Evolutionary conservation across 1,140 invertebrate species (phyloP).

Genomic region (Zaprionus tsacasi): DNA sequence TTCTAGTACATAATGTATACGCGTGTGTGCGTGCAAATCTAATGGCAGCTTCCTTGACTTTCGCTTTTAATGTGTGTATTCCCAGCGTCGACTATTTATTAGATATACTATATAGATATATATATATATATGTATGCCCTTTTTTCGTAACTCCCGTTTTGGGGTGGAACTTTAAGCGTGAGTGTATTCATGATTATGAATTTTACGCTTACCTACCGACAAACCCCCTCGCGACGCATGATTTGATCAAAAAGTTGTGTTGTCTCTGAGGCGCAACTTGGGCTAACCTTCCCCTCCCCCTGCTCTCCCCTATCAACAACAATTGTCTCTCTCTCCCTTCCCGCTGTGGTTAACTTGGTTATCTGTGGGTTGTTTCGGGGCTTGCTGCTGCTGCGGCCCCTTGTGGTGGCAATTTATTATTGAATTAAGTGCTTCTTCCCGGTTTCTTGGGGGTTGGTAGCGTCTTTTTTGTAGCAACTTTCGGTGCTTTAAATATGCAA

Average conservation of each 20-base stretch:
- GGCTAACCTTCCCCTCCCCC: constrained; percentile 6
- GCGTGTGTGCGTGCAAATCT: constrained; percentile 39
- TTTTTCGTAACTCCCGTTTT: constrained; percentile 38
- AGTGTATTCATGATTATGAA: constrained; percentile 79
- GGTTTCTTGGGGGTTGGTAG: constrained; percentile 52
- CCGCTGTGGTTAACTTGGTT: constrained; percentile 55
- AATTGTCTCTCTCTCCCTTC: too few species aligned
- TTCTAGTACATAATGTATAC: constrained; percentile 65
- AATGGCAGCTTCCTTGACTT: constrained; percentile 69
- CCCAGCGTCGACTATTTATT: constrained; percentile 39
- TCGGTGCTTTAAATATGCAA: constrained; percentile 65
- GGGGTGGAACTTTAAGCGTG: constrained; percentile 70
- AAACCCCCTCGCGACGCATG: constrained; percentile 70
- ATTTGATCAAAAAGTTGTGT: constrained; percentile 64
- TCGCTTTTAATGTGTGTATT: constrained; percentile 65
- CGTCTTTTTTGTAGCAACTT: constrained; percentile 40
- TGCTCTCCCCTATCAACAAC: not conserved
- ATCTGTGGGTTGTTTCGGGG: constrained; percentile 59
- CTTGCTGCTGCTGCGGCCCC: constrained; percentile 34
- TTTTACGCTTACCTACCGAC: constrained; percentile 83
- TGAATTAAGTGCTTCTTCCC: constrained; percentile 73
- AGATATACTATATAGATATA: too few species aligned
- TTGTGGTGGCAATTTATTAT: constrained; percentile 76
- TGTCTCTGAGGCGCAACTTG: constrained; percentile 63
- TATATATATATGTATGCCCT: constrained; percentile 17